phyloP scores from a whole-genome alignment of 2,113 vertebrate species.

The Narcine bancroftii region DNA sequence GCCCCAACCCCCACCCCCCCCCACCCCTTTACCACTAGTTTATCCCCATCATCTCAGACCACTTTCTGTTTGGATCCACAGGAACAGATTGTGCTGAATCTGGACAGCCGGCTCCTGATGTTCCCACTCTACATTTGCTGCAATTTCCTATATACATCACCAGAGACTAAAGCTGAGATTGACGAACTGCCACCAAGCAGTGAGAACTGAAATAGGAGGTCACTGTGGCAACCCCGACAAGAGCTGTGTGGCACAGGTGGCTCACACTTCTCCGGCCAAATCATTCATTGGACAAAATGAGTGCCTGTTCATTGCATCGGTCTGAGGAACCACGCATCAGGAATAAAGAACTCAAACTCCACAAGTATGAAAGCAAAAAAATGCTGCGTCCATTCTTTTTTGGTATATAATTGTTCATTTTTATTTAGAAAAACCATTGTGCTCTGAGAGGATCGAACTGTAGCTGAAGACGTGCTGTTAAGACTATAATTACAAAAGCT shows the following conservation, averaged over 20 bases:
- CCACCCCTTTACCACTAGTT: too few relatives aligned
- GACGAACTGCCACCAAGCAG: conserved; percentile 49
- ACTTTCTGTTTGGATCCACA: conserved; percentile 45
- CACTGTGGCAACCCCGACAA: neutral
- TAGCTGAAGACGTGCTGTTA: neutral
- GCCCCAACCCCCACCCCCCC: too few relatives aligned
- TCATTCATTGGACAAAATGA: neutral
- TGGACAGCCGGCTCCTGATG: conserved; percentile 82
- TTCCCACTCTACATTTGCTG: conserved; percentile 95
- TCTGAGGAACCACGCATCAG: neutral
- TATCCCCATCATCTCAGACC: neutral
- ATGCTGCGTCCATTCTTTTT: neutral
- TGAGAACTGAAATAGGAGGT: conserved; percentile 40
- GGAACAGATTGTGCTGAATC: conserved; percentile 93
- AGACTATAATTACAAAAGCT: too few relatives aligned
- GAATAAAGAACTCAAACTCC: neutral
- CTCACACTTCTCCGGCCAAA: neutral
- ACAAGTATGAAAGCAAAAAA: neutral
- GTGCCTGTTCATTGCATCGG: neutral
- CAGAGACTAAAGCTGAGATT: conserved; percentile 59
- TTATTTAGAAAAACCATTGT: neutral
- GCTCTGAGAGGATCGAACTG: neutral
- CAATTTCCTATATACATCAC: conserved; percentile 87
- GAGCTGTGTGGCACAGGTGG: neutral
- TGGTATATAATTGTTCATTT: neutral